Base-by-base conservation (phyloP, 2,888 invertebrate genomes). In the Himalopsyche kuldschensis region DNA sequence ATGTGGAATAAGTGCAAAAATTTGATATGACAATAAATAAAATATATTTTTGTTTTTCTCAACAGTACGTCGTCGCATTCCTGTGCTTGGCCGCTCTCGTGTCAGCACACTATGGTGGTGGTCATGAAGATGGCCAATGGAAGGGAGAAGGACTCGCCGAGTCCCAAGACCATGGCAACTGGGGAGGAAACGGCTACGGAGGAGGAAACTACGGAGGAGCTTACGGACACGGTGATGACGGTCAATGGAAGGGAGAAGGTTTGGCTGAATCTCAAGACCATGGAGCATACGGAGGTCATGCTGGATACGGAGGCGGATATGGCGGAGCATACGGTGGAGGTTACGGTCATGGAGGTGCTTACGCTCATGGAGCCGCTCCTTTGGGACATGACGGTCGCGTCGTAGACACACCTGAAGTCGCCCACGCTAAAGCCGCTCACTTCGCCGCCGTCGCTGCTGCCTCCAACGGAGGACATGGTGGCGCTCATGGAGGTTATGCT, bases 321-420 rank as follows among this genome's bases (percentile, higher is more conserved):
- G 41, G 41, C 3, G 41, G 41, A 1, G 41, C 41, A 4, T 41
- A 41, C 30, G 46, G 30, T 31, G 78, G 78, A 78, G 46, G 47
- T 31, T 47, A 78, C 78, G 41, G 41, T 41, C 41, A 41, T 6
- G 41, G 41, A 41, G 41, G 41, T 41, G 55, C 31, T 4, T 81
- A 81, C 24, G 55, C 55, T 55, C 55, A 55, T 55, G 55, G 55
- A 20, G 41, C 41, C 41, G 41, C 41, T 41, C 41, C 41, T 41
- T 41, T 41, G 41, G 41, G 41, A 41, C 41, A 41, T 41, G 41
- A 41, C 41, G 41, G 41, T 41, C 41, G 41, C 41, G 41, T 41
- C 63, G 90, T 93, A 87, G 94, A 93, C 89, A 93, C 93, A 78
- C 93, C 93, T 85, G 94, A 93, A 88, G 94, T 94, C 48, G 93